Base-by-base conservation (phyloP, 2,797 vertebrate genomes). In the Tiaroga cobitis region DNA sequence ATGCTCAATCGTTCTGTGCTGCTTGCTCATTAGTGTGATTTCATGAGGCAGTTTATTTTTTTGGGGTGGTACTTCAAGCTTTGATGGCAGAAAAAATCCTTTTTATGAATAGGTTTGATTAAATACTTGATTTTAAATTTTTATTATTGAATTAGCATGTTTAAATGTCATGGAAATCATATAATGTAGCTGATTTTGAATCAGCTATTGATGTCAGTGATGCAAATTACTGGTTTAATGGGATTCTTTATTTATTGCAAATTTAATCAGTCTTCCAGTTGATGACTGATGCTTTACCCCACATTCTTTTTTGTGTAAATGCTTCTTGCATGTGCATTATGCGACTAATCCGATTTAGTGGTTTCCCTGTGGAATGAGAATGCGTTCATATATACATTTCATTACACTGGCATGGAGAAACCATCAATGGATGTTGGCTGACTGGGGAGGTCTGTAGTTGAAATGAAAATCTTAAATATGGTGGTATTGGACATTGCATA, bases 271-370 rank as follows among this genome's bases (percentile, higher is more conserved):
- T 84, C 54, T 86, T 77, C 29, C 43, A 67, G 74, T 15, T 43
- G 34, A 68, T 73, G 56, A 43, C 1, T 29, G 49, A 80, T 51
- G 37, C 26, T 54, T 80, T 41, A 37, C 1, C 2, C 16, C 18
- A 3, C 46, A 77, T 54, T 21, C 56, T 69, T 41, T 63, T 74
- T 63, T 80, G 65, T 79, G 81, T 54, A 73, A 82, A 74, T 75
- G 32, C 21, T 74, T 81, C 34, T 83, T 75, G 32, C 80, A 49
- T 69, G 39, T 68, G 46, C 21, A 63, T 75, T 51, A 86, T 68
- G 68, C 26, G 15, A 41, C 59, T 75, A 54, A 87, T 69, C 83
- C 26, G 61, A 80, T 89, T 85, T 76, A 39, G 16, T 51, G 49
- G 32, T 75, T 85, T 75, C 34, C 83, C 80, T 24, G 29, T 80